Conservation (phyloP, 2,113 vertebrate species). For the Illadopsis cleaveri region DNA sequence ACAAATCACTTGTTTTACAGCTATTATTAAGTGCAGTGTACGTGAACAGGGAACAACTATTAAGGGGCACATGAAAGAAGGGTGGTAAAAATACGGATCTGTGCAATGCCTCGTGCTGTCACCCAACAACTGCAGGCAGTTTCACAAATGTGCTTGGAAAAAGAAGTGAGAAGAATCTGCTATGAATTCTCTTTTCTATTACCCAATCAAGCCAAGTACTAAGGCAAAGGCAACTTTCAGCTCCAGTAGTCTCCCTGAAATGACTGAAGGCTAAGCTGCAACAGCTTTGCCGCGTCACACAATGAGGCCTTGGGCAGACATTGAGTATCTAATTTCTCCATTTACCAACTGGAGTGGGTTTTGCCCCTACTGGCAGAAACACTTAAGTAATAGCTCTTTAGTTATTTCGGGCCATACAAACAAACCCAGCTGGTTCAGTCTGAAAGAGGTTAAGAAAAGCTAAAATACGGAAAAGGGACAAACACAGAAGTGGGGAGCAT, state of each 20-base stretch:
- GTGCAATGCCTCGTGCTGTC: not conserved
- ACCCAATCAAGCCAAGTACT: not conserved
- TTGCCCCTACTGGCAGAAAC: not conserved
- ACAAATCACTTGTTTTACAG: not conserved
- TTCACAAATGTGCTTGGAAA: not conserved
- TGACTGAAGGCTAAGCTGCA: not conserved
- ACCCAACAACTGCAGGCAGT: not conserved
- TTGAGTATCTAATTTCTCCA: not conserved
- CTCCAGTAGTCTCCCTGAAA: not conserved
- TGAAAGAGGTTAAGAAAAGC: not conserved
- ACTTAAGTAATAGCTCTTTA: not conserved
- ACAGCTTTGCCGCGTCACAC: conserved; percentile 3
- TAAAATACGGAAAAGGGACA: not conserved
- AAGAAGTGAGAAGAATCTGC: not conserved
- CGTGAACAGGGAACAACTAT: not conserved
- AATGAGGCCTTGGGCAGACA: not conserved
- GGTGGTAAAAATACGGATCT: not conserved
- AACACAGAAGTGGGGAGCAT: not conserved
- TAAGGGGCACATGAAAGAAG: not conserved
- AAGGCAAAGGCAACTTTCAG: not conserved
- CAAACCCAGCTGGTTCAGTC: not conserved
- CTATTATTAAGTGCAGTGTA: not conserved
- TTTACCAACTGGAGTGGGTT: not conserved
- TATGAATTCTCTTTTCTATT: not conserved
- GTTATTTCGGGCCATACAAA: not conserved